phyloP scores from a whole-genome alignment of 2,113 vertebrate genomes.

The Grammomys dolichurus region DNA sequence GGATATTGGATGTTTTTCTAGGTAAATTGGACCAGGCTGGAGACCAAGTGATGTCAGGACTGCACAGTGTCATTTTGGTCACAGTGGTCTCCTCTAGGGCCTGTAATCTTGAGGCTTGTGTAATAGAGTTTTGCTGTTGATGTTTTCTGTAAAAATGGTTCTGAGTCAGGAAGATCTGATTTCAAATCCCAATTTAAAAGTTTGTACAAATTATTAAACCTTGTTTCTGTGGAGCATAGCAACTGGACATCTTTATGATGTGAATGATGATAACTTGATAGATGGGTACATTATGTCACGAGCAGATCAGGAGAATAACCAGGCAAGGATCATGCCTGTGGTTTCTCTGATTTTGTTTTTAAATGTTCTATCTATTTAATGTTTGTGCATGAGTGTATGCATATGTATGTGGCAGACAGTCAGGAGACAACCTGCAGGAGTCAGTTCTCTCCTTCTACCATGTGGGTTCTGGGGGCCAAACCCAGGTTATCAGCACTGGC shows the following conservation, averaged over 20 bases:
- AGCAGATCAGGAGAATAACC: background rate
- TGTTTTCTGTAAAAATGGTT: background rate
- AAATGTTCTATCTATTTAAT: background rate
- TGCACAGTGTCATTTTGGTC: background rate
- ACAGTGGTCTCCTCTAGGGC: background rate
- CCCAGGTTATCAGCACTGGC: background rate
- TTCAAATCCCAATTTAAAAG: slow-evolving; percentile 51
- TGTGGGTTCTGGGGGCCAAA: background rate
- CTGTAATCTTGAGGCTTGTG: background rate
- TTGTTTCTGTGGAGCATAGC: background rate
- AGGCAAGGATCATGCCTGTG: background rate
- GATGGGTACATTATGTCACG: background rate
- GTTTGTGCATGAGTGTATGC: background rate
- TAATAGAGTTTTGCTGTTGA: background rate
- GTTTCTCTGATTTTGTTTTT: background rate
- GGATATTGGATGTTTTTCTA: slow-evolving; percentile 19
- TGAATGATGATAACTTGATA: background rate
- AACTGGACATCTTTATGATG: background rate
- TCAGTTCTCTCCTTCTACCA: background rate
- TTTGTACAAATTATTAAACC: slow-evolving; percentile 14
- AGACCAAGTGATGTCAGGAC: background rate
- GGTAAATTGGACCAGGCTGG: background rate
- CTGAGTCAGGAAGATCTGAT: background rate
- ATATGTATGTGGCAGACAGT: background rate
- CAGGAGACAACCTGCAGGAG: background rate